Conservation (phyloP, 2,888 invertebrate genomes). For the Entomobrya proxima region DNA sequence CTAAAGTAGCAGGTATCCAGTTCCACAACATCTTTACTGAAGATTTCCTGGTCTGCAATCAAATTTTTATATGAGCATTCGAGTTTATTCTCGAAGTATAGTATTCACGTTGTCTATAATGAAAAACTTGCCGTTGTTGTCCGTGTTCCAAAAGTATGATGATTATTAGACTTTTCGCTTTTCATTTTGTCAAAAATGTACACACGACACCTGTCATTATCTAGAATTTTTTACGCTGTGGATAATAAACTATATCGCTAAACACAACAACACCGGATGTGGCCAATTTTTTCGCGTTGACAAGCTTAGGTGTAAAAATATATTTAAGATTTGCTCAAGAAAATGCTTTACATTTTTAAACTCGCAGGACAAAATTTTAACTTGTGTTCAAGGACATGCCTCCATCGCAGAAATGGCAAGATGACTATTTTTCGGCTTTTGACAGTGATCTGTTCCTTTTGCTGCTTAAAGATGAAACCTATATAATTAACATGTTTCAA, state of each 20-base stretch:
- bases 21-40: not conserved
- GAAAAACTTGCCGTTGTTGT: not conserved
- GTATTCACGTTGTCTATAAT: not conserved
- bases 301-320: not conserved
- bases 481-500: no score
- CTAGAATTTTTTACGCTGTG: not conserved
- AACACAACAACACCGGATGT: not conserved
- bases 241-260: not conserved
- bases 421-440: not conserved
- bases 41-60: not conserved
- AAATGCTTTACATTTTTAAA: not conserved
- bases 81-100: no score
- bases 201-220: slow-evolving; percentile 9
- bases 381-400: slow-evolving; percentile 31
- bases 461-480: not conserved
- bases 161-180: not conserved
- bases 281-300: not conserved
- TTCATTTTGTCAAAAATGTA: not conserved
- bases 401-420: not conserved
- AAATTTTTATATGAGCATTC: no score
- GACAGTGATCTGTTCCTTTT: not conserved
- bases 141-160: not conserved
- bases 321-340: not conserved
- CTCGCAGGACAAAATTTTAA: not conserved
- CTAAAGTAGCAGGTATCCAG: not conserved